Evolutionary conservation across 2,113 vertebrate species (phyloP).

Genomic region (Syngnathoides biaculeatus): DNA sequence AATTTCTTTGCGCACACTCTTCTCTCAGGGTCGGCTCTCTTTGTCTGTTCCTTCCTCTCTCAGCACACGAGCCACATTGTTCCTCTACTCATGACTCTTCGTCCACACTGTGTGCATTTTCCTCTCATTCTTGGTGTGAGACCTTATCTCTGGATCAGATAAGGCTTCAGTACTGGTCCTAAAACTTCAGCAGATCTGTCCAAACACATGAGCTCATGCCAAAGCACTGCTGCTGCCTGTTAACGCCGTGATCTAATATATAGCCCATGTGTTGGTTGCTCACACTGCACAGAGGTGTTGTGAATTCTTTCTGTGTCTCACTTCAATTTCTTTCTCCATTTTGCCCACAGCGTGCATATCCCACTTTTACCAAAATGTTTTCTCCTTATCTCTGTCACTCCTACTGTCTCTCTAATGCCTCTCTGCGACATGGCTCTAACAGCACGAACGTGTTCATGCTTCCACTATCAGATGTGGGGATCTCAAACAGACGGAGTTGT

Average conservation of each 20-base stretch:
- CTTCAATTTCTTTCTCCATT: constrained; percentile 14
- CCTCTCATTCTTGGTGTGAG: constrained; percentile 54
- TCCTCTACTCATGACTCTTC: constrained; percentile 22
- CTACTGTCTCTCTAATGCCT: neutral
- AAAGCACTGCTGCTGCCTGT: constrained; percentile 56
- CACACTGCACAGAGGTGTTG: constrained; percentile 31
- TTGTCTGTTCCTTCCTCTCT: constrained; percentile 24
- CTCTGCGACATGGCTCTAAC: constrained; percentile 20
- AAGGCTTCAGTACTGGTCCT: constrained; percentile 61
- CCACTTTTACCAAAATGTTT: neutral
- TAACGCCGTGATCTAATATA: constrained; percentile 64
- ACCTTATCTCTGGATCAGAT: constrained; percentile 67
- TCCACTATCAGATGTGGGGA: constrained; percentile 54
- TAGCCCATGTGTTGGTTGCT: constrained; percentile 55
- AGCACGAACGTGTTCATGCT: constrained; percentile 56
- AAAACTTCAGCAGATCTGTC: constrained; percentile 69
- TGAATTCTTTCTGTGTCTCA: constrained; percentile 25
- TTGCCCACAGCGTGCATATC: constrained; percentile 5
- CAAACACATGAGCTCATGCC: constrained; percentile 73
- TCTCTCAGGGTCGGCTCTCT: constrained; percentile 35
- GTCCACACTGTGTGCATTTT: constrained; percentile 54
- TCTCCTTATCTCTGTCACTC: neutral
- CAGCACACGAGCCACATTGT: constrained; percentile 6
- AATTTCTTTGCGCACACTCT: constrained; percentile 34
- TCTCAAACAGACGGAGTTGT: constrained; percentile 55